Base-by-base conservation (phyloP, 2,113 vertebrate species). In the Bubo bubo region DNA sequence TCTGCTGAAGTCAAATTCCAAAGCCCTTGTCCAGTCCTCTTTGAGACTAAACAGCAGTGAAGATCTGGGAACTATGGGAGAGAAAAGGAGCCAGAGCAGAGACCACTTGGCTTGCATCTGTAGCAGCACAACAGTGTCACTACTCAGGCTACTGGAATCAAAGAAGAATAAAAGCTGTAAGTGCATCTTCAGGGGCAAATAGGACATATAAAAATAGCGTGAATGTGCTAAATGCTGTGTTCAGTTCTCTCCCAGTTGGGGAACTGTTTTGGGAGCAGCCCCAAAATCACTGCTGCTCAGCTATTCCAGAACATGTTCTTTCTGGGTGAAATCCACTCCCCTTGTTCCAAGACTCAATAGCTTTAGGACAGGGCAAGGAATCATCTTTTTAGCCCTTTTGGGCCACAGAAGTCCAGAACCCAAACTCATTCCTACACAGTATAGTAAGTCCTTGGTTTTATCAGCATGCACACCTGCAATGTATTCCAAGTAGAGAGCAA, bases 221-320 rank as follows among this genome's bases (percentile, higher is more conserved):
- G 30, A 11, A 35, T 5, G 4, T 49, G 86, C 9, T 34, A 4
- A 79, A 35, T 16, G 45, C 53, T 43, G 34, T 0, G 0, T 55
- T 59, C 73, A 50, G 28, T 19, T n/a, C 55, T 49, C 49, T 35
- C 18, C 23, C 39, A 39, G 0, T 12, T 14, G 0, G 0, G 26
- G 27, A 80, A 49, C 6, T 35, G 27, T 24, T 70, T 68, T 0
- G 26, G 2, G n/a, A 72, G 22, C 34, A 45, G 59, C 8, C 11
- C 24, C 50, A 43, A 27, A 79, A 72, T 10, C 50, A 82, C 30
- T 1, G 4, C 27, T 75, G 28, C 50, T 86, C 39, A 68, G 53
- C 30, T 64, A 27, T 21, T 8, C 34, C 79, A 59, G 28, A 88
- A 71, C 23, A 23, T 2, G 1, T 8, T 75, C 12, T 15, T 88